phyloP scores from a whole-genome alignment of 2,888 invertebrate genomes.

The Sceliomorpha sp. region DNA sequence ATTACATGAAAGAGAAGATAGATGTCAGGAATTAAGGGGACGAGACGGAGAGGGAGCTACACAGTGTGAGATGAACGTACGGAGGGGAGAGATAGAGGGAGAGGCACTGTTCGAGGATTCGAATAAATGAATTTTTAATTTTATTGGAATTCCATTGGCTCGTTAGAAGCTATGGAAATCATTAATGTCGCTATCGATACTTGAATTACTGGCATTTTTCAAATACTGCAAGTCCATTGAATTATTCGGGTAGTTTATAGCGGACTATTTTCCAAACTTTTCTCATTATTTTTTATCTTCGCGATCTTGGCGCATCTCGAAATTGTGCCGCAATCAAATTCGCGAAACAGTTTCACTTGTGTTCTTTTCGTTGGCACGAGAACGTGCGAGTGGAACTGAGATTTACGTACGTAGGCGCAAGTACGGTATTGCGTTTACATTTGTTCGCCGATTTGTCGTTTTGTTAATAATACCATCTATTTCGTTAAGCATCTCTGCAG shows the following conservation, averaged over 20 bases:
- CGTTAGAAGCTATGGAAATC: constrained; percentile 23
- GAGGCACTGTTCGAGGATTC: neutral
- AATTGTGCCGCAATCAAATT: too few species aligned
- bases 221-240: constrained; percentile 17
- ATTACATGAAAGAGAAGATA: constrained; percentile 8
- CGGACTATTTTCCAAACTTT: constrained; percentile 5
- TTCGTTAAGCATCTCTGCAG: too few species aligned
- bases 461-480: too few species aligned
- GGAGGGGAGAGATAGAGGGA: neutral
- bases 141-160: constrained; percentile 43
- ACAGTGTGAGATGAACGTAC: neutral
- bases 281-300: neutral
- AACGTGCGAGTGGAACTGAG: too few species aligned
- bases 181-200: constrained; percentile 35
- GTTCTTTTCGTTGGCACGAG: too few species aligned
- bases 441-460: too few species aligned
- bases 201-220: constrained; percentile 33
- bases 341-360: too few species aligned
- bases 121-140: constrained; percentile 50
- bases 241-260: constrained; percentile 6
- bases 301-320: too few species aligned
- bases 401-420: too few species aligned
- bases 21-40: constrained; percentile 23
- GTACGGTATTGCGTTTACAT: too few species aligned
- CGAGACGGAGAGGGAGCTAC: constrained; percentile 5